A percentile compares a stretch with the other conserved stretches of the same genome.
Evolutionary conservation across 1,140 invertebrate species (phyloP).

Genomic region (Bombyx mandarina): DNA sequence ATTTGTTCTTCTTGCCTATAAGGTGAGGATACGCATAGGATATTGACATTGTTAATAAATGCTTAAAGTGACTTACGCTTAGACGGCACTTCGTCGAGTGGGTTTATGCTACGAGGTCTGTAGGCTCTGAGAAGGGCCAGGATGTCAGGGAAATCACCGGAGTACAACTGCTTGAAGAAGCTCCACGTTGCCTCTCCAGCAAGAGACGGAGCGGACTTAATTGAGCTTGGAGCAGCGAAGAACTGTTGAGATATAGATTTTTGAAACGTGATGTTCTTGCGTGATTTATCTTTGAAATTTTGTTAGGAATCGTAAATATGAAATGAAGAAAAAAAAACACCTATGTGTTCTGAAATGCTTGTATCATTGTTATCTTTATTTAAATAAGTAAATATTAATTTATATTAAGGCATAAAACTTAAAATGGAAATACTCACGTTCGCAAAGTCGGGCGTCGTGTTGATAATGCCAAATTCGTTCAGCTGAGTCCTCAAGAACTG

Average conservation of each 20-base stretch:
- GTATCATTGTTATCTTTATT: too few species aligned
- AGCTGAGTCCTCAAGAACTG: conserved; percentile 31
- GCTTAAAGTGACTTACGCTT: conserved; percentile 46
- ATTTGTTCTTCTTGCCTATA: too few species aligned
- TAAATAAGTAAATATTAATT: too few species aligned
- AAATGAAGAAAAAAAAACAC: too few species aligned
- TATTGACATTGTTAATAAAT: background rate
- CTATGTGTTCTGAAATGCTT: too few species aligned
- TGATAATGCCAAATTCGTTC: conserved; percentile 26
- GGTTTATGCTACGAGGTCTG: conserved; percentile 63
- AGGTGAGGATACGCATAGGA: too few species aligned
- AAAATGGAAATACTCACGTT: background rate
- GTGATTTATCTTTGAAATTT: too few species aligned
- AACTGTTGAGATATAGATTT: too few species aligned
- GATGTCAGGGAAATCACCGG: conserved; percentile 71
- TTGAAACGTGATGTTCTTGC: too few species aligned
- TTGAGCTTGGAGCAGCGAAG: too few species aligned
- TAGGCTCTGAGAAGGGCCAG: conserved; percentile 68
- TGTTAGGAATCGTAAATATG: too few species aligned
- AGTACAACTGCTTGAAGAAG: conserved; percentile 71
- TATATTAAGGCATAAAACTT: too few species aligned
- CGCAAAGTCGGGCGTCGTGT: conserved; percentile 1
- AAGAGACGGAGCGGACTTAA: conserved; percentile 8
- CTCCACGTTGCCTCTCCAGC: conserved; percentile 63
- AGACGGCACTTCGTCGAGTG: conserved; percentile 71